Base-by-base conservation (phyloP, 2,113 vertebrate species). In the Bucco capensis region DNA sequence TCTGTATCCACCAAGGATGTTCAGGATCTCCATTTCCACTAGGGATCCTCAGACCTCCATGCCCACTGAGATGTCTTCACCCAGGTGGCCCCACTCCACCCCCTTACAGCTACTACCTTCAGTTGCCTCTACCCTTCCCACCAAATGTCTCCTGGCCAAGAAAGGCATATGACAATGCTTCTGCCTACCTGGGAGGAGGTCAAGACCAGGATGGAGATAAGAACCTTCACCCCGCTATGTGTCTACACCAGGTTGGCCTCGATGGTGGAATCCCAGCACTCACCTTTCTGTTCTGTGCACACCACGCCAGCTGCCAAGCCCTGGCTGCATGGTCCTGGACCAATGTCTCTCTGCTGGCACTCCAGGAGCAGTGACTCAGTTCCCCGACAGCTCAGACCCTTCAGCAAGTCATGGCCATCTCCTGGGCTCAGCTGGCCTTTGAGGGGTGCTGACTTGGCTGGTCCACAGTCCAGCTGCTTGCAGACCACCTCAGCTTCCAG, bases 391-490 rank as follows among this genome's bases (percentile, higher is more conserved):
- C 35, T 89, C 35, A 95, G 14, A 10, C 94, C 69, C 42, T 95
- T 67, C 73, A 96, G n/a, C 30, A 92, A 50, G 40, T 4, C 2
- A 18, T 0, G 27, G 22, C 14, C 3, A 0, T 30, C 16, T 8
- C 28, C 38, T 1, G 0, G 42, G 15, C 49, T 12, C 19, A 61
- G 13, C 14, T 21, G n/a, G 61, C 53, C 49, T 53, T 47, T 35
- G 0, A 9, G 0, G 0, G 71, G 62, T 0, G 10, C 79, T 0
- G 49, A 21, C 42, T 22, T 28, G 15, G 89, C 86, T 5, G 46
- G 31, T 5, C 93, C 95, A 2, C 95, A 94, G 56, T 91, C 94
- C 88, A 95, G 49, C 53, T 95, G 78, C 74, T 7, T 81, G 64
- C 94, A 95, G 47, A 60, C 82, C 25, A 93, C 89, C 19, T 12